Conservation (phyloP, 1,140 invertebrate species). For the Lineus longissimus region DNA sequence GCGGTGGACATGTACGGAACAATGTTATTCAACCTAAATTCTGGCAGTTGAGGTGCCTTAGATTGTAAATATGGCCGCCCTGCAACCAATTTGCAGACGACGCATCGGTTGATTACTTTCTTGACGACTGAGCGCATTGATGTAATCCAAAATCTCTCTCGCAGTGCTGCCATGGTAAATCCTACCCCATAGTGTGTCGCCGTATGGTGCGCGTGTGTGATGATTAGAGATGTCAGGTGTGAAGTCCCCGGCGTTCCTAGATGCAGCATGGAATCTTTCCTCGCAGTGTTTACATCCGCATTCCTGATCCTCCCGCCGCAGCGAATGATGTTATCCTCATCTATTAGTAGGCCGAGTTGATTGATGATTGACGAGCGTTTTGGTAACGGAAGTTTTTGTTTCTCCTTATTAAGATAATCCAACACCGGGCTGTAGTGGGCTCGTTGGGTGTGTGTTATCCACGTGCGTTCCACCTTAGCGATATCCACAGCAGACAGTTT, state of each 20-base stretch:
- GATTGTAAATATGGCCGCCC: neutral
- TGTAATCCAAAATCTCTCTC: constrained; percentile 2
- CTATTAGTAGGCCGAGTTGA: neutral
- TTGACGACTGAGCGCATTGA: neutral
- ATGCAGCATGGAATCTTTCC: neutral
- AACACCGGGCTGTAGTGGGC: neutral
- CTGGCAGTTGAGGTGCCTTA: neutral
- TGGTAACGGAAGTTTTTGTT: neutral
- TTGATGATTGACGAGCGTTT: neutral
- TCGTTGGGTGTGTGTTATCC: neutral
- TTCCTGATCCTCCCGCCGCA: neutral
- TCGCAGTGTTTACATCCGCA: neutral
- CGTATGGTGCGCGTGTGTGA: neutral
- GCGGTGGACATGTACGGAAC: neutral
- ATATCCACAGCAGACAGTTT: neutral
- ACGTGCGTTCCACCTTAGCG: neutral
- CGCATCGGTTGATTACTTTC: neutral
- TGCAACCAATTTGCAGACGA: neutral
- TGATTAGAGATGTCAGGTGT: neutral
- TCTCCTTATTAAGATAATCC: neutral
- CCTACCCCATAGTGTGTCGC: neutral
- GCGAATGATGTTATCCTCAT: neutral
- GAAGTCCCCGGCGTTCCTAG: no score
- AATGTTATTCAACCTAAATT: neutral
- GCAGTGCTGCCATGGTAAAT: neutral